A percentile compares a stretch with the other conserved stretches of the same genome.
These are phyloP conservation scores for Coregonus ussuriensis DNA, from an alignment of 2,797 vertebrate genomes.

Conservation along the genomic window DNA sequence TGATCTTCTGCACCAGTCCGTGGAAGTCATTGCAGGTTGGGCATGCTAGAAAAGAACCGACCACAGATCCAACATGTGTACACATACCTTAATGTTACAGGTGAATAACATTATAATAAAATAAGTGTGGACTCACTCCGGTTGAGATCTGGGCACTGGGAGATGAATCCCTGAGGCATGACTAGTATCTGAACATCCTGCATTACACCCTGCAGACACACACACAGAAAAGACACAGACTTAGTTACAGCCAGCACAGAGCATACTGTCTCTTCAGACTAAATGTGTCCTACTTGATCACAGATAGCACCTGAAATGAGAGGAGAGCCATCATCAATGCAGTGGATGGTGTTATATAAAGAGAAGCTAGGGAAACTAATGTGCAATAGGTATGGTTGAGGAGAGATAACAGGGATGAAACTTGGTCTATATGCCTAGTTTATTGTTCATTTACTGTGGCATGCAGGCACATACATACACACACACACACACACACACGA, in stretches of 20 bases:
- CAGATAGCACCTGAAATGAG: conserved; percentile 11
- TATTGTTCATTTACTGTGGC: no score
- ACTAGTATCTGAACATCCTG: conserved; percentile 95
- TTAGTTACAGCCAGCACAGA: neutral
- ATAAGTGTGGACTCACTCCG: conserved; percentile 83
- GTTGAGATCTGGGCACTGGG: conserved; percentile 97
- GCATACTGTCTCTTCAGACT: neutral
- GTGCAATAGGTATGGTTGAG: conserved; percentile 13
- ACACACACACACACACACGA: no score
- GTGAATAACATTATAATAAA: no score
- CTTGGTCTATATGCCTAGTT: neutral
- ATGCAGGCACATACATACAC: no score
- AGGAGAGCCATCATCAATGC: neutral
- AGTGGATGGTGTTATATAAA: conserved; percentile 18
- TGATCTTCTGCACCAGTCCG: conserved; percentile 98
- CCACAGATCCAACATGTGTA: neutral
- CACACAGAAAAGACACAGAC: neutral
- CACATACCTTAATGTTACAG: no score
- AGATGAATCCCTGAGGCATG: conserved; percentile 97
- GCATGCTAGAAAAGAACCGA: conserved; percentile 80
- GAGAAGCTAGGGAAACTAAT: conserved; percentile 31
- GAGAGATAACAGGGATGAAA: neutral
- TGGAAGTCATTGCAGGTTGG: conserved; percentile 99
- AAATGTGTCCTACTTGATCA: conserved; percentile 11
- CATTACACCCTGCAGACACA: conserved; percentile 86